Evolutionary conservation across 2,113 vertebrate species (phyloP).

Genomic region (Podarcis muralis): DNA sequence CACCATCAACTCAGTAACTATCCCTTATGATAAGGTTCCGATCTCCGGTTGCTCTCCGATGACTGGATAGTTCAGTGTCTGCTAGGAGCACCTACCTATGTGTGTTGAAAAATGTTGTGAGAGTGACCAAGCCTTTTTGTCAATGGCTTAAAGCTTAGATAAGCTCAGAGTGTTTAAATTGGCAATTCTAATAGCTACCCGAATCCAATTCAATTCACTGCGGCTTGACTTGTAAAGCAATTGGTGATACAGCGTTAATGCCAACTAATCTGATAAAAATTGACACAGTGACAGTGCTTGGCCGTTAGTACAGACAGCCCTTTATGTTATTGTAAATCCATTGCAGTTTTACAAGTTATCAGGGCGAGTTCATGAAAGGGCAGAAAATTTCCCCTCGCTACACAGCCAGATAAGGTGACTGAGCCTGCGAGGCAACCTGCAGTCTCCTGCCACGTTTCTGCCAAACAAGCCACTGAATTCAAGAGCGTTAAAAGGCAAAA

Average conservation of each 20-base stretch:
- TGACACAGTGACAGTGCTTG: slow-evolving; percentile 59
- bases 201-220: slow-evolving; percentile 63
- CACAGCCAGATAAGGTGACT: slow-evolving; percentile 38
- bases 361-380: slow-evolving; percentile 48
- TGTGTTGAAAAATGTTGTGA: slow-evolving; percentile 54
- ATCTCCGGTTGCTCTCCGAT: background rate
- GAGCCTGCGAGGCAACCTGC: slow-evolving; percentile 31
- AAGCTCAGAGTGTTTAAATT: slow-evolving; percentile 59
- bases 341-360: slow-evolving; percentile 59
- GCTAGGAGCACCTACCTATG: slow-evolving; percentile 56
- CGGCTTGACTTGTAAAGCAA: slow-evolving; percentile 66
- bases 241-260: slow-evolving; percentile 69
- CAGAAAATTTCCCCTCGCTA: slow-evolving; percentile 28
- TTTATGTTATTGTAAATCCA: slow-evolving; percentile 69
- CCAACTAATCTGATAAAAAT: slow-evolving; percentile 71
- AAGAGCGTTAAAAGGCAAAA: slow-evolving; percentile 80
- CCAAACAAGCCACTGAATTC: slow-evolving; percentile 50
- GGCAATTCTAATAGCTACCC: slow-evolving; percentile 68
- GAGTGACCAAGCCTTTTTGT: slow-evolving; percentile 67
- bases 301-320: slow-evolving; percentile 64
- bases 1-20: background rate
- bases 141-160: slow-evolving; percentile 66
- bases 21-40: background rate
- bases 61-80: slow-evolving; percentile 44
- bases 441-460: slow-evolving; percentile 44